Conservation (phyloP, 2,113 vertebrate species). For the Lepus europaeus region DNA sequence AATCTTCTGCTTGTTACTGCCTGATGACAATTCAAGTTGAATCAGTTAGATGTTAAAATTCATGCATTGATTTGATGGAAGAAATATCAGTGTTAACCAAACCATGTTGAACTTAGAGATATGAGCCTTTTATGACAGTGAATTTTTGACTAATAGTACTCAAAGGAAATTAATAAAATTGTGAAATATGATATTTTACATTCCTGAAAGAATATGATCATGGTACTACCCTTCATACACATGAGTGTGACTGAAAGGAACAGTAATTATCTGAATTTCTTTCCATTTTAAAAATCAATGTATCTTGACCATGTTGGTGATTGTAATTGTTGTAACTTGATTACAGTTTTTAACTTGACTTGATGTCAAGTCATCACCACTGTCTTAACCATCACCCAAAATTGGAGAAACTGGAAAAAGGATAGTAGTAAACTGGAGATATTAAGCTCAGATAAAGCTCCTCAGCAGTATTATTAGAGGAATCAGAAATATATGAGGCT, state of each 20-base stretch:
- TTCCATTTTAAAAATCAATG: conserved; percentile 52
- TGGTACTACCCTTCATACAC: conserved; percentile 1
- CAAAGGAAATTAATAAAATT: conserved; percentile 48
- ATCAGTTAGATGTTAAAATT: conserved; percentile 50
- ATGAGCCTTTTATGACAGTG: neutral
- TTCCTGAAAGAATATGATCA: conserved; percentile 41
- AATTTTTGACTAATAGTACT: conserved; percentile 53
- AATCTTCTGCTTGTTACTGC: neutral
- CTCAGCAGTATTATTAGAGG: conserved; percentile 32
- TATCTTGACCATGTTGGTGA: conserved; percentile 54
- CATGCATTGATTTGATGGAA: conserved; percentile 18
- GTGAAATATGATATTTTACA: conserved; percentile 26
- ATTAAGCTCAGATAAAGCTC: conserved; percentile 37
- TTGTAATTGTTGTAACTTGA: conserved; percentile 39
- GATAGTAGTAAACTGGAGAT: conserved; percentile 14
- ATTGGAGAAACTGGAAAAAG: neutral
- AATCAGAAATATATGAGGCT: conserved; percentile 17
- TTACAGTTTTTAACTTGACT: conserved; percentile 43
- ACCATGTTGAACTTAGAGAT: conserved; percentile 33
- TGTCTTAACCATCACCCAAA: conserved; percentile 34
- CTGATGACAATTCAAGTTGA: conserved; percentile 47
- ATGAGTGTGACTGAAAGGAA: conserved; percentile 49
- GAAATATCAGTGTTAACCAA: conserved; percentile 29
- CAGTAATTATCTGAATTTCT: conserved; percentile 53
- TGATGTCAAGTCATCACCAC: conserved; percentile 2